phyloP scores from a whole-genome alignment of 2,797 vertebrate genomes.

The Falco rusticolus region DNA sequence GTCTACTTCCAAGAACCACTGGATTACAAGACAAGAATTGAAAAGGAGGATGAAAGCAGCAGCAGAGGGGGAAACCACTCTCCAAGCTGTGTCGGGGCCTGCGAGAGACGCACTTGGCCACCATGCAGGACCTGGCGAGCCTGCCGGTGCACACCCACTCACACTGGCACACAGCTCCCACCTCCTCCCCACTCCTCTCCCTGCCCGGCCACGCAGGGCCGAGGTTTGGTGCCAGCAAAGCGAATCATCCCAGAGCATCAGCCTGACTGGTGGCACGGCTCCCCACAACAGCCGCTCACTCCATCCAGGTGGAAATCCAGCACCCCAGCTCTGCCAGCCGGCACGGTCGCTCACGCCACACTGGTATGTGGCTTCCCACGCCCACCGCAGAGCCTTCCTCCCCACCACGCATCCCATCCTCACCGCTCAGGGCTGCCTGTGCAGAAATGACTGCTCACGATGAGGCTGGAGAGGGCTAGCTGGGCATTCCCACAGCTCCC shows the following conservation, averaged over 20 bases:
- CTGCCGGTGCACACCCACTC: not conserved
- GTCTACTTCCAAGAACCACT: not conserved
- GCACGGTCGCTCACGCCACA: accelerated
- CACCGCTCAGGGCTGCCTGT: not conserved
- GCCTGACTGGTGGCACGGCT: not conserved
- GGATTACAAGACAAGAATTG: not conserved
- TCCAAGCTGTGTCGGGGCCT: not conserved
- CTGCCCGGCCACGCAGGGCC: accelerated
- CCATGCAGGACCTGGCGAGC: not conserved
- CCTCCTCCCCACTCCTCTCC: not conserved
- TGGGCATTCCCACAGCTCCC: not conserved
- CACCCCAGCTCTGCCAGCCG: not conserved
- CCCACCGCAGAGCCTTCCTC: not conserved
- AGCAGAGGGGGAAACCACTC: not conserved
- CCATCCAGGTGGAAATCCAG: not conserved
- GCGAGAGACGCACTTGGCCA: accelerated
- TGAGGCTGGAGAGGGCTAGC: not conserved
- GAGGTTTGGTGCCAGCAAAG: not conserved
- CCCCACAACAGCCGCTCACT: not conserved
- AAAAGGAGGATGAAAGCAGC: not conserved
- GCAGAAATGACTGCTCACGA: not conserved
- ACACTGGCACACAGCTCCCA: not conserved
- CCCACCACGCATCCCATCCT: not conserved
- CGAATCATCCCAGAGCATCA: not conserved
- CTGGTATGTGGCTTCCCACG: not conserved